Base-by-base conservation (phyloP, 2,797 vertebrate genomes). In the Poecilia wingei region DNA sequence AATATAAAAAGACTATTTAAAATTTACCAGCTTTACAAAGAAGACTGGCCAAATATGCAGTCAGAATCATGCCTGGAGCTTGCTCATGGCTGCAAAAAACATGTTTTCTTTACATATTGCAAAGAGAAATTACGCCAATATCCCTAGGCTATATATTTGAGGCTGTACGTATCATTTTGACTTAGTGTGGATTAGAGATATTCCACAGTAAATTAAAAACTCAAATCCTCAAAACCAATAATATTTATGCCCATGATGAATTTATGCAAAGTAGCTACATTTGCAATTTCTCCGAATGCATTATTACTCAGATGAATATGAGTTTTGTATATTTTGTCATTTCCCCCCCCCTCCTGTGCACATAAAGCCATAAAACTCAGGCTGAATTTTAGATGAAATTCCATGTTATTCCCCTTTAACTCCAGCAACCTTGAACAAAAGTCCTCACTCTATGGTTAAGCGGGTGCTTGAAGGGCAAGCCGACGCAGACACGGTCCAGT, bases 351-450 rank as follows among this genome's bases (percentile, higher is more conserved):
- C 36, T 78, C 59, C 18, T 4, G 20, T 79, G 68, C 72, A 31
- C 72, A 71, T 76, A 53, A 45, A 75, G 55, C 12, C 28, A 28
- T 31, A 46, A 59, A 70, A 78, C 53, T 49, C 13, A 75, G 28
- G 78, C 66, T 72, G 72, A 84, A 71, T 87, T 77, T 80, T 36
- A 80, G 71, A 57, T 81, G 78, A 88, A 90, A 91, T 87, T 81
- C 80, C 49, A 77, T 73, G 57, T 85, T 84, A 81, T 90, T 89
- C 49, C 68, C 71, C 80, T 87, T 86, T 86, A 91, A 89, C 90
- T 89, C 78, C 66, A 71, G 82, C 91, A 90, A 95, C 94, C 94
- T 94, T 94, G 92, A 92, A 88, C 88, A 87, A 82, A 89, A 91
- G 90, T 92, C 91, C 82, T 90, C 84, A 71, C 76, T 82, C 84